These are phyloP conservation scores for Camelus bactrianus DNA, from an alignment of 2,113 vertebrate genomes.

Conservation along the genomic window DNA sequence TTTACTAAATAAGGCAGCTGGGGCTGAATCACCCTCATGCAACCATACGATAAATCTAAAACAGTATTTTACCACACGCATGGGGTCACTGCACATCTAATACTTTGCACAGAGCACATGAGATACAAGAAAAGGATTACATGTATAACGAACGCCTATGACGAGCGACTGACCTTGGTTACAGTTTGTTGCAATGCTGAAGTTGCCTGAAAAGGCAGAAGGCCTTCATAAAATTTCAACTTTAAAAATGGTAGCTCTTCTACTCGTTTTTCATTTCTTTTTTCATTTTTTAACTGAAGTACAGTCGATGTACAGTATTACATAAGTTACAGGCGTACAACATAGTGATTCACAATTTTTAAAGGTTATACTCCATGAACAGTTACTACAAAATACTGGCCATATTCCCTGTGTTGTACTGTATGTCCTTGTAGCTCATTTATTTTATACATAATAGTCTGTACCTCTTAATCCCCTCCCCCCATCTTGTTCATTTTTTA, in stretches of 20 bases:
- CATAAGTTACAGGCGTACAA: background rate
- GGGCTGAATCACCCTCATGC: background rate
- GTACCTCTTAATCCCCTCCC: background rate
- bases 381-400: background rate
- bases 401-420: background rate
- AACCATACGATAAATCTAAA: background rate
- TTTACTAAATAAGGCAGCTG: background rate
- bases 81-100: background rate
- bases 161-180: background rate
- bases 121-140: background rate
- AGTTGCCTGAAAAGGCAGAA: background rate
- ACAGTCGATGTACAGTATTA: background rate
- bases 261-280: background rate
- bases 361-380: background rate
- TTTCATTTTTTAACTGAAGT: background rate
- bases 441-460: background rate
- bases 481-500: background rate
- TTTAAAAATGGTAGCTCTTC: background rate
- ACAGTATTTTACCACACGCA: background rate
- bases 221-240: background rate
- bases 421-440: background rate
- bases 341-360: background rate
- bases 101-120: background rate
- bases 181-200: background rate
- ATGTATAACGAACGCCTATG: accelerated